Base-by-base conservation (phyloP, 2,797 vertebrate genomes). In the Mionectes olivaceus region DNA sequence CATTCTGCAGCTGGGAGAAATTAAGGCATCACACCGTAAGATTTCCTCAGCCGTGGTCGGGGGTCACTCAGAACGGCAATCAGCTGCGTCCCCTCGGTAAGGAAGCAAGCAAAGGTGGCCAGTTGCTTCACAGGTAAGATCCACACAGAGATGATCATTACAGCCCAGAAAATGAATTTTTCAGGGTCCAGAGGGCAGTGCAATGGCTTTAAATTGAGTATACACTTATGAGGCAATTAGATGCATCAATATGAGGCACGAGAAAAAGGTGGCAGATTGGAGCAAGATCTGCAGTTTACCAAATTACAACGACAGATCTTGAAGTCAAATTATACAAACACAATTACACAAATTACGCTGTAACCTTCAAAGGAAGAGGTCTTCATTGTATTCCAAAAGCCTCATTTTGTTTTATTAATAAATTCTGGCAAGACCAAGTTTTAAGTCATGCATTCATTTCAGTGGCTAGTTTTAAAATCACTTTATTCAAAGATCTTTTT, bases 91-190 rank as follows among this genome's bases (percentile, higher is more conserved):
- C 28, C 93, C 83, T 83, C 92, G 76, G 93, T 64, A 44, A 95
- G 84, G 69, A 94, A 78, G 81, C 93, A 89, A 87, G 95, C 84
- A 96, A 95, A 95, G 94, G 94, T 94, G 87, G 71, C 96, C 96
- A 97, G 95, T 94, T 96, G 95, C 83, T 94, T 90, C 97, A 61
- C 92, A 30, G 82, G 91, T 85, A 96, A 95, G 79, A 96, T 96
- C 91, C 95, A 78, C 64, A 85, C 73, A 41, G 76, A 90, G 85
- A 97, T 96, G 49, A 96, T 91, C 84, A 94, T 68, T 73, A 92
- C 47, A 43, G 65, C 95, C 59, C 57, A 7, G 17, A 95, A 97
- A 96, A 91, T 59, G 67, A 97, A 93, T 92, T 93, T 96, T 90
- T 79, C 67, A 91, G 57, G 84, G 90, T 90, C 79, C 69, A 80